These are phyloP conservation scores for Drosophila erecta DNA, from an alignment of 1,140 invertebrate genomes.

Conservation along the genomic window DNA sequence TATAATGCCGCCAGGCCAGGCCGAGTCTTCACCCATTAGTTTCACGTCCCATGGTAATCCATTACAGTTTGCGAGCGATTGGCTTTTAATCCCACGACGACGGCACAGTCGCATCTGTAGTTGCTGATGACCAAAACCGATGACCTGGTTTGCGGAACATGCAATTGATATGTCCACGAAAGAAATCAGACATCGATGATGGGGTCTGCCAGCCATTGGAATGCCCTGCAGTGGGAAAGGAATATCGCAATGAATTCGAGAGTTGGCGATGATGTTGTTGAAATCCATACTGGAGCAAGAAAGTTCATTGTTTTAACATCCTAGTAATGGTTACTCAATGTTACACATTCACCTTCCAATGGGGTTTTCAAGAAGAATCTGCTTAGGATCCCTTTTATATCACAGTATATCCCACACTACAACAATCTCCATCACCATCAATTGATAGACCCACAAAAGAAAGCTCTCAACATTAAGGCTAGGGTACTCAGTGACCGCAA, in stretches of 20 bases:
- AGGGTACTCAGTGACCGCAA: background rate
- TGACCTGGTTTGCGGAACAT: constrained; percentile 72
- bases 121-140: constrained; percentile 70
- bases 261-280: constrained; percentile 3
- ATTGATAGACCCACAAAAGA: too few relatives aligned
- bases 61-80: constrained; percentile 55
- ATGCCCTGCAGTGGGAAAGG: constrained; percentile 32
- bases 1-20: constrained; percentile 61
- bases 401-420: background rate
- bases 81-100: constrained; percentile 48
- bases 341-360: too few relatives aligned
- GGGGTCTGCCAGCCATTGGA: constrained; percentile 14
- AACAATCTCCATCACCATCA: background rate
- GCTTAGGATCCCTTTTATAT: too few relatives aligned
- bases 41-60: constrained; percentile 35
- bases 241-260: background rate
- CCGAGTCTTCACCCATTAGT: constrained; percentile 51
- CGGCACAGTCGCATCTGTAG: constrained; percentile 40
- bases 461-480: background rate
- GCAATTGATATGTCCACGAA: constrained; percentile 76
- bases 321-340: too few relatives aligned
- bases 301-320: constrained; percentile 1
- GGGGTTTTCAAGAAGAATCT: too few relatives aligned
- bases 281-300: constrained; percentile 7
- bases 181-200: constrained; percentile 43